A percentile compares a stretch with the other conserved stretches of the same genome.
Evolutionary conservation across 2,888 invertebrate genomes (phyloP).

Genomic region (Tetranychus truncatus): DNA sequence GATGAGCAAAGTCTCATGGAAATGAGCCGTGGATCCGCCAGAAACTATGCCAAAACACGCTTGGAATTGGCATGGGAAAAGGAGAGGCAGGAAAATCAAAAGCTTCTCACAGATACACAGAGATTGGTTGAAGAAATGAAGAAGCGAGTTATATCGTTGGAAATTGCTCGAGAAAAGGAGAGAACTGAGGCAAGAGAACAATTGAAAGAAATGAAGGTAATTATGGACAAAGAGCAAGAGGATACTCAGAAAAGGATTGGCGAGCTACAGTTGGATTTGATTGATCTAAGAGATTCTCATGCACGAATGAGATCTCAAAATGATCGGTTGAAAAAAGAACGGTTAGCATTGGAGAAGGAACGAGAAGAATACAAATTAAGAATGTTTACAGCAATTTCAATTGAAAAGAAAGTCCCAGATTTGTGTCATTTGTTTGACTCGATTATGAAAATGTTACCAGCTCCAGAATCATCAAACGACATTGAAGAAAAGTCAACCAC

Average conservation of each 20-base stretch:
- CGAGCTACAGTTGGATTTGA: conserved; percentile 65
- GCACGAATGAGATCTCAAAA: conserved; percentile 74
- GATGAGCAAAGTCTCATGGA: conserved; percentile 60
- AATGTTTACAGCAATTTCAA: conserved; percentile 21
- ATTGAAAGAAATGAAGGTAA: conserved; percentile 56
- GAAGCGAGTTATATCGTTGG: conserved; percentile 36
- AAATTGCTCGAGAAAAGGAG: conserved; percentile 72
- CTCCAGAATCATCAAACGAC: not conserved
- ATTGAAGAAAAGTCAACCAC: not conserved
- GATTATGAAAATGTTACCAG: conserved; percentile 14
- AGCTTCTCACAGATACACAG: conserved; percentile 63
- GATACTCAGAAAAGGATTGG: conserved; percentile 69
- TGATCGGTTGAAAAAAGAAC: conserved; percentile 68
- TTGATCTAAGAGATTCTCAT: conserved; percentile 74
- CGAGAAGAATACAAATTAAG: conserved; percentile 26
- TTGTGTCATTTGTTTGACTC: conserved; percentile 21
- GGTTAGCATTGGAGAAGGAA: conserved; percentile 53
- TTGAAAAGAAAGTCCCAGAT: conserved; percentile 22
- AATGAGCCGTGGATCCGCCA: conserved; percentile 50
- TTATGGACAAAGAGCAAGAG: conserved; percentile 55
- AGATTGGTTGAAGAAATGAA: conserved; percentile 56
- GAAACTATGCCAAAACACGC: conserved; percentile 66
- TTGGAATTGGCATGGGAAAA: conserved; percentile 86
- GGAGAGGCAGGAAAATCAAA: conserved; percentile 73
- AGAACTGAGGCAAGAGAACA: conserved; percentile 65